Evolutionary conservation across 2,113 vertebrate genomes (phyloP), one percentile per base, ranked within the genome.

Genomic region (Pholis gunnellus): DNA sequence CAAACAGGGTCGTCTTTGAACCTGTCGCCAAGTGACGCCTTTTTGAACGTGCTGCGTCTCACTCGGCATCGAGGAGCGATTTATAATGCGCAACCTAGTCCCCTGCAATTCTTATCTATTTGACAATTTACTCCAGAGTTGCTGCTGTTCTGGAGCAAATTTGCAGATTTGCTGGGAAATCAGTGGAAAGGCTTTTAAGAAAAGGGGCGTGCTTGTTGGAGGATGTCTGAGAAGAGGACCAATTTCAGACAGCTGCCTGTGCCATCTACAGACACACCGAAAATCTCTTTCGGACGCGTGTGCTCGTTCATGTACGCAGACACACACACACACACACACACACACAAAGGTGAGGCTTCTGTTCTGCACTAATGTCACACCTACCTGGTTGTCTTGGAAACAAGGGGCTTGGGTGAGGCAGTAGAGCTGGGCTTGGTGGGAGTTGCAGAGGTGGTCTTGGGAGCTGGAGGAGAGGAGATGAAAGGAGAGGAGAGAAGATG

Each of bases 361-460:
- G n/a, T 59, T 73, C 63, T 48, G 63, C 17, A 70, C 44, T 68
- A 76, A 75, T 89, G 74, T 83, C 79, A 82, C 29, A 72, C 92
- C 72, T 87, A 96, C 95, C 95, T 95, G 87, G 93, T 89, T 89
- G 95, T 90, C 93, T 95, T 96, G 85, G 95, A 88, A 88, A 92
- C 89, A 0, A 84, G 76, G 11, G 94, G 77, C 81, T 93, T 95
- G 78, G 88, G 52, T 59, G 91, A 68, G 40, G 91, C 79, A 2
- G 89, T 65, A 9, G 93, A 81, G 72, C 81, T 63, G 0, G 93
- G 85, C 70, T 91, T 95, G 78, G 93, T 93, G 61, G 93, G 52
- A 75, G 93, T 69, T 64, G 91, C 38, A 81, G 86, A 65, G 31
- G 75, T 68, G 64, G 78, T 31, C 63, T 85, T 93, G 11, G 89